Evolutionary conservation across 2,113 vertebrate genomes (phyloP).

Genomic region (Chlorodrepanis virens): DNA sequence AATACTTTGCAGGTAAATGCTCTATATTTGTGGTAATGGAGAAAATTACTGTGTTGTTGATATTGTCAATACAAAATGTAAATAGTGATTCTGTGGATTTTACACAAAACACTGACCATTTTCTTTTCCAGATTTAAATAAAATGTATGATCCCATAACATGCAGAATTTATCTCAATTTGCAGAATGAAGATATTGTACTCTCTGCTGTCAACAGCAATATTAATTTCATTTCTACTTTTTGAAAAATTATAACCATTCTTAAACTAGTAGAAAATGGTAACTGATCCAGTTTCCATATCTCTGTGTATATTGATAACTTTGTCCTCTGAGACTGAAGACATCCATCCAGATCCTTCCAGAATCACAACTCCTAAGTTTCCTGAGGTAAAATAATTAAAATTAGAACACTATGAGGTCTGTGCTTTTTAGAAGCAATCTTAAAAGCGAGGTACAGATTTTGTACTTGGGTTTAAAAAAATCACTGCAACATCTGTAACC

Average conservation of each 20-base stretch:
- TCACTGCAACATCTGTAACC: not conserved
- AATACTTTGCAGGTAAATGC: not conserved
- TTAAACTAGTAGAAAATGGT: not conserved
- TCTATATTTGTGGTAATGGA: not conserved
- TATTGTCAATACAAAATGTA: not conserved
- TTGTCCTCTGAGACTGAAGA: not conserved
- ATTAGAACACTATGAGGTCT: not conserved
- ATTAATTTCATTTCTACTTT: not conserved
- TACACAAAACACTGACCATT: not conserved
- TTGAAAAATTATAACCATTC: not conserved
- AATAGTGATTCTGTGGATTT: not conserved
- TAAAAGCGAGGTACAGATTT: not conserved
- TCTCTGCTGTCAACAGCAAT: not conserved
- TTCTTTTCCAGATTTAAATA: not conserved
- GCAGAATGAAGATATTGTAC: not conserved
- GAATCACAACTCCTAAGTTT: not conserved
- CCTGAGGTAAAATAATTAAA: not conserved
- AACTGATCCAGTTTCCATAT: not conserved
- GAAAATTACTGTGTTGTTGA: not conserved
- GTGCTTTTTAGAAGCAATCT: not conserved
- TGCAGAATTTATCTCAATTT: not conserved
- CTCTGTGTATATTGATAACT: not conserved
- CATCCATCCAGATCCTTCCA: not conserved
- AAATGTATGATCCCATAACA: not conserved
- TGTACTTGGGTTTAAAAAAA: not conserved